Conservation (phyloP, 2,797 vertebrate genomes). For the Gouania willdenowi region DNA sequence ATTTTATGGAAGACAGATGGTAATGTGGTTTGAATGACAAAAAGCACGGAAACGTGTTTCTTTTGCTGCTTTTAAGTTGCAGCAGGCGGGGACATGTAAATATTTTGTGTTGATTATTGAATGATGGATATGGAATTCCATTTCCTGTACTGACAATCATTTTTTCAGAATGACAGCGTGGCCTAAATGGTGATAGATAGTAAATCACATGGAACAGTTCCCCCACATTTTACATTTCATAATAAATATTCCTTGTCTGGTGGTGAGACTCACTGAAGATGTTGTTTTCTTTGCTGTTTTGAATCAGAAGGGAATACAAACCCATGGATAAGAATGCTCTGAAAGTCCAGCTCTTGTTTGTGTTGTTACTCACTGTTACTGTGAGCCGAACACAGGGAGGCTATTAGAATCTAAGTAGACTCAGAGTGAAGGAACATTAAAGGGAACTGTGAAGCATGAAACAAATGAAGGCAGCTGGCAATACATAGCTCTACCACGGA, state of each 20-base stretch:
- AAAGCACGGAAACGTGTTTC: background rate
- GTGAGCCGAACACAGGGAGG: constrained; percentile 31
- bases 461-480: constrained; percentile 33
- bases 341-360: constrained; percentile 17
- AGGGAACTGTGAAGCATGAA: constrained; percentile 52
- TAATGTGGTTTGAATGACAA: background rate
- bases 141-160: constrained; percentile 2
- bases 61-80: background rate
- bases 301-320: constrained; percentile 4
- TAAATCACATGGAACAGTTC: background rate
- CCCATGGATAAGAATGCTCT: constrained; percentile 8
- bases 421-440: constrained; percentile 45
- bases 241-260: too few relatives aligned
- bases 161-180: background rate
- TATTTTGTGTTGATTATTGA: background rate
- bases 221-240: too few relatives aligned
- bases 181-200: background rate
- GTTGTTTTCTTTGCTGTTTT: too few relatives aligned
- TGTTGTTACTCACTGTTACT: constrained; percentile 39
- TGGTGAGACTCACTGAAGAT: too few relatives aligned
- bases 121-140: background rate
- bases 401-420: constrained; percentile 38
- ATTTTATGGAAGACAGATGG: background rate
- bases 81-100: background rate
- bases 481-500: constrained; percentile 10